Evolutionary conservation across 2,888 invertebrate genomes (phyloP).

Genomic region (Trileptium ribeirensis): DNA sequence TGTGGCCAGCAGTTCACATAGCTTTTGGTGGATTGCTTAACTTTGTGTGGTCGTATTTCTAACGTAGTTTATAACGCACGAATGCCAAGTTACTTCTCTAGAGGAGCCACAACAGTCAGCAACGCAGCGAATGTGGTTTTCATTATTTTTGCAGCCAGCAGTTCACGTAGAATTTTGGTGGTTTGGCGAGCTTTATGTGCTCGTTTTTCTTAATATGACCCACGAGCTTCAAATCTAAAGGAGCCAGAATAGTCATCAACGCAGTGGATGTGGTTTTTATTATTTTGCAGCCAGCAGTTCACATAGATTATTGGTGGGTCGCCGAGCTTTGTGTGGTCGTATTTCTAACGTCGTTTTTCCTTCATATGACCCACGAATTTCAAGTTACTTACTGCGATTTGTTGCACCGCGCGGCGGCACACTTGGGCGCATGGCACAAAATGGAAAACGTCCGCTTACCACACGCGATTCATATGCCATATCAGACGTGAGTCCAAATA

Average conservation of each 20-base stretch:
- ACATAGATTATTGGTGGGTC: slow-evolving; percentile 75
- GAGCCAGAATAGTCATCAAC: too few species aligned
- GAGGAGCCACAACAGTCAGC: slow-evolving; percentile 84
- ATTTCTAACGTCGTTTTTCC: slow-evolving; percentile 73
- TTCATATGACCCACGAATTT: slow-evolving; percentile 66
- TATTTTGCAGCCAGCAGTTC: slow-evolving; percentile 56
- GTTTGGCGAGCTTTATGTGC: slow-evolving; percentile 72
- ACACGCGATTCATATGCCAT: slow-evolving; percentile 17
- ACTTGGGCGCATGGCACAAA: slow-evolving; percentile 24
- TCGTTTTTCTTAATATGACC: slow-evolving; percentile 72
- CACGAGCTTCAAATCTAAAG: slow-evolving; percentile 64
- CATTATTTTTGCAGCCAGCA: slow-evolving; percentile 53
- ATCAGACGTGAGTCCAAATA: slow-evolving; percentile 8
- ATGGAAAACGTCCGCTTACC: slow-evolving; percentile 21
- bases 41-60: slow-evolving; percentile 76
- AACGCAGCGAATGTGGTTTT: too few species aligned
- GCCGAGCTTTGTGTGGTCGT: slow-evolving; percentile 75
- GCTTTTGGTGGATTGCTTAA: slow-evolving; percentile 73
- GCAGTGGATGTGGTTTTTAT: too few species aligned
- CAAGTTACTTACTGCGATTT: slow-evolving; percentile 73
- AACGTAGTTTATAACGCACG: slow-evolving; percentile 69
- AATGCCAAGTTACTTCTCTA: slow-evolving; percentile 65
- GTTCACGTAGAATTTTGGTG: slow-evolving; percentile 73
- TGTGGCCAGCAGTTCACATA: slow-evolving; percentile 62
- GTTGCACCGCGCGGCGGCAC: slow-evolving; percentile 73